Percentiles rank a stretch among this genome's conserved stretches.
Evolutionary conservation across 2,888 invertebrate species (phyloP).

Genomic region (Craniophora ligustri): DNA sequence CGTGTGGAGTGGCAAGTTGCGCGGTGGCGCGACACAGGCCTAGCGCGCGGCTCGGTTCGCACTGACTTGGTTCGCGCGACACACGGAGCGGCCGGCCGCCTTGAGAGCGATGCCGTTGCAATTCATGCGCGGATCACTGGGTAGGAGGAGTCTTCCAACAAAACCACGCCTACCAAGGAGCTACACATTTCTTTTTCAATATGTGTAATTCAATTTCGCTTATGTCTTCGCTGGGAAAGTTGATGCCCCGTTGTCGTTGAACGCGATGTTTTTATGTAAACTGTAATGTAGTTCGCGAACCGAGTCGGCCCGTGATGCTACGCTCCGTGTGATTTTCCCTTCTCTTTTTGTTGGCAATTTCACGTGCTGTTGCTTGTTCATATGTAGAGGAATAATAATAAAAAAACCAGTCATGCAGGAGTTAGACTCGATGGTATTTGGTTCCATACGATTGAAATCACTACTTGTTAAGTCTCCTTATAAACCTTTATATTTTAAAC

Average conservation of each 20-base stretch:
- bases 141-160: slow-evolving; percentile 83
- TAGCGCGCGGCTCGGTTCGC: slow-evolving; percentile 63
- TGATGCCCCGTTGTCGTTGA: slow-evolving; percentile 88
- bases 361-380: slow-evolving; percentile 82
- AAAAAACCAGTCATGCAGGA: slow-evolving; percentile 34
- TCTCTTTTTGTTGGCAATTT: slow-evolving; percentile 80
- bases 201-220: slow-evolving; percentile 89
- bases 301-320: slow-evolving; percentile 81
- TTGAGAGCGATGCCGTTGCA: slow-evolving; percentile 72
- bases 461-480: not conserved
- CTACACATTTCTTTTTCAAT: slow-evolving; percentile 89
- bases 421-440: not conserved
- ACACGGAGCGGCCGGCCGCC: slow-evolving; percentile 66
- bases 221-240: slow-evolving; percentile 89
- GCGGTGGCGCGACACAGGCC: slow-evolving; percentile 67
- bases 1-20: slow-evolving; percentile 71
- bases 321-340: slow-evolving; percentile 78
- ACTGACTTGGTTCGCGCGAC: slow-evolving; percentile 71
- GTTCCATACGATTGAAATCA: not conserved
- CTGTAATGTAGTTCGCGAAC: slow-evolving; percentile 88
- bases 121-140: slow-evolving; percentile 82
- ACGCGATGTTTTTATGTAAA: slow-evolving; percentile 89
- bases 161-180: slow-evolving; percentile 88
- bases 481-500: too few species aligned
- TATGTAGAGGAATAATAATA: slow-evolving; percentile 70